Evolutionary conservation across 2,113 vertebrate genomes (phyloP).

Genomic region (Gavialis gangeticus): DNA sequence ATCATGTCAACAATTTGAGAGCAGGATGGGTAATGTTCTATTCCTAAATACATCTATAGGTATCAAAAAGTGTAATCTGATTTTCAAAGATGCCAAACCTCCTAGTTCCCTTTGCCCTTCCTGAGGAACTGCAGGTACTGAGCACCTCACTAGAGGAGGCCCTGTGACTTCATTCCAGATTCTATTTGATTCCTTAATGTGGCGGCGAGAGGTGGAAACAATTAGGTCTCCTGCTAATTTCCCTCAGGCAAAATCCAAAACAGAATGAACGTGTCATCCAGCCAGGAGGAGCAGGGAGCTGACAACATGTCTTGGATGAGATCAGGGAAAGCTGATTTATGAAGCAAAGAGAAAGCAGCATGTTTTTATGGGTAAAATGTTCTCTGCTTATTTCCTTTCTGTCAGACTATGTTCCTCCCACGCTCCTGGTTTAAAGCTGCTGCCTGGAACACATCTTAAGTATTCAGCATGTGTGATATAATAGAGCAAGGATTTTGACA

Average conservation of each 20-base stretch:
- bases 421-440: constrained; percentile 61
- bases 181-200: constrained; percentile 57
- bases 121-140: neutral
- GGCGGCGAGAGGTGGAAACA: constrained; percentile 68
- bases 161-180: constrained; percentile 9
- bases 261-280: constrained; percentile 68
- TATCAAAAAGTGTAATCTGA: accelerated
- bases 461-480: constrained; percentile 72
- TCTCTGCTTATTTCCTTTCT: constrained; percentile 76
- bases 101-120: accelerated
- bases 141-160: constrained; percentile 55
- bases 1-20: neutral
- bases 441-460: constrained; percentile 65
- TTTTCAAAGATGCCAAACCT: accelerated
- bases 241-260: constrained; percentile 61
- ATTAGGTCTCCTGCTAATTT: constrained; percentile 65
- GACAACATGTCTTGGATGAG: constrained; percentile 70
- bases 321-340: constrained; percentile 74
- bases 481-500: constrained; percentile 59
- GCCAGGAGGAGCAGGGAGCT: constrained; percentile 66
- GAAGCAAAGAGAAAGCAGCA: constrained; percentile 72
- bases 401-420: constrained; percentile 72
- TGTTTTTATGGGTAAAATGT: constrained; percentile 76
- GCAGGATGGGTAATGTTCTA: neutral
- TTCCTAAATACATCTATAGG: accelerated